phyloP scores from a whole-genome alignment of 2,797 vertebrate species.

The Sylvia borin region DNA sequence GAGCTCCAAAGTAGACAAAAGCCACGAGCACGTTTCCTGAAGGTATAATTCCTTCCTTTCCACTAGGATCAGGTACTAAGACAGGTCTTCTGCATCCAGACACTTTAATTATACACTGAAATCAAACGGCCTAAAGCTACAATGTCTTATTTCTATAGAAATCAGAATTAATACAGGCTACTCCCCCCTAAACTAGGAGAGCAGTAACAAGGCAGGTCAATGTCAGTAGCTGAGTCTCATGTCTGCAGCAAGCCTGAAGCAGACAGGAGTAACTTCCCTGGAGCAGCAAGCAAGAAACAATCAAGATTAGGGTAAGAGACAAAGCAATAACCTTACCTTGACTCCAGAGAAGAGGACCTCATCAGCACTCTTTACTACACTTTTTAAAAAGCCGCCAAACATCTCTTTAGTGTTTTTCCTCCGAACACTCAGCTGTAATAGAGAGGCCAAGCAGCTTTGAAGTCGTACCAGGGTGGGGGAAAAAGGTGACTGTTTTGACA shows the following conservation, averaged over 20 bases:
- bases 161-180: not conserved
- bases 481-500: not conserved
- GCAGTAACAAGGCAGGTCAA: not conserved
- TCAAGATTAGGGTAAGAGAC: not conserved
- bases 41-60: not conserved
- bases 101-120: not conserved
- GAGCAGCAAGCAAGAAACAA: not conserved
- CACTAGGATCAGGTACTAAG: not conserved
- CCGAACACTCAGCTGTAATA: constrained; percentile 88
- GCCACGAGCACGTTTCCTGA: not conserved
- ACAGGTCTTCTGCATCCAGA: not conserved
- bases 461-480: accelerated
- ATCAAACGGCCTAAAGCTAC: not conserved
- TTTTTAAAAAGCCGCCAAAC: constrained; percentile 98
- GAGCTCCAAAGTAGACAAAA: not conserved
- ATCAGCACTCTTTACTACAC: constrained; percentile 94
- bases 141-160: not conserved
- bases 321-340: constrained; percentile 81
- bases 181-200: not conserved
- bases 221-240: not conserved
- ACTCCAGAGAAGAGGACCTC: constrained; percentile 95
- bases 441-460: not conserved
- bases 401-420: constrained; percentile 97
- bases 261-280: not conserved
- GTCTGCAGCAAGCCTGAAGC: not conserved